These are phyloP conservation scores for Gandaritis pyraliata DNA, from an alignment of 2,888 invertebrate species.

Conservation along the genomic window DNA sequence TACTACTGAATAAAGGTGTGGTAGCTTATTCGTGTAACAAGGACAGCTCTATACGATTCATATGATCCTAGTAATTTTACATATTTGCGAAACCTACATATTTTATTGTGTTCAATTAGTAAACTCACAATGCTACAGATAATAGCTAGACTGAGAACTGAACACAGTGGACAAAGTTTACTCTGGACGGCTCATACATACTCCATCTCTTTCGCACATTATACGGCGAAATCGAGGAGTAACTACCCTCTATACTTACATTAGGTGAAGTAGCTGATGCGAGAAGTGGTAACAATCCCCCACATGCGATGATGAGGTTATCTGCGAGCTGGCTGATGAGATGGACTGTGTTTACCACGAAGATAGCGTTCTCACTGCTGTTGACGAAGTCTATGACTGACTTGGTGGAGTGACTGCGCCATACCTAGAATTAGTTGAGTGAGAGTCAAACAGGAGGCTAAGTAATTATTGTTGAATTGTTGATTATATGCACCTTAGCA, in stretches of 20 bases:
- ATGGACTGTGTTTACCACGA: conserved; percentile 99
- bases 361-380: conserved; percentile 98
- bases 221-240: too few relatives aligned
- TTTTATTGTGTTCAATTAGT: too few relatives aligned
- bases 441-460: neutral
- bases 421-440: conserved; percentile 71
- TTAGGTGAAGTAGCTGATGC: conserved; percentile 99
- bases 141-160: too few relatives aligned
- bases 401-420: conserved; percentile 97
- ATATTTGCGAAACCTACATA: neutral
- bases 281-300: conserved; percentile 96
- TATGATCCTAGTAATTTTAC: conserved; percentile 10
- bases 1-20: neutral
- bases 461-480: too few relatives aligned
- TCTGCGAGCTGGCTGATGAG: conserved; percentile 99
- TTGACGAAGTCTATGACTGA: conserved; percentile 99
- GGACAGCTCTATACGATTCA: neutral
- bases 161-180: too few relatives aligned
- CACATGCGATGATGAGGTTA: conserved; percentile 99
- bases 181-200: too few relatives aligned
- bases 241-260: conserved; percentile 86
- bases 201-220: too few relatives aligned
- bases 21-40: too few relatives aligned
- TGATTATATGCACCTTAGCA: too few relatives aligned
- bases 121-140: too few relatives aligned